A percentile compares a stretch with the other conserved stretches of the same genome.
Evolutionary conservation across 1,140 invertebrate genomes (phyloP).

Genomic region (Magallana ariakensis): DNA sequence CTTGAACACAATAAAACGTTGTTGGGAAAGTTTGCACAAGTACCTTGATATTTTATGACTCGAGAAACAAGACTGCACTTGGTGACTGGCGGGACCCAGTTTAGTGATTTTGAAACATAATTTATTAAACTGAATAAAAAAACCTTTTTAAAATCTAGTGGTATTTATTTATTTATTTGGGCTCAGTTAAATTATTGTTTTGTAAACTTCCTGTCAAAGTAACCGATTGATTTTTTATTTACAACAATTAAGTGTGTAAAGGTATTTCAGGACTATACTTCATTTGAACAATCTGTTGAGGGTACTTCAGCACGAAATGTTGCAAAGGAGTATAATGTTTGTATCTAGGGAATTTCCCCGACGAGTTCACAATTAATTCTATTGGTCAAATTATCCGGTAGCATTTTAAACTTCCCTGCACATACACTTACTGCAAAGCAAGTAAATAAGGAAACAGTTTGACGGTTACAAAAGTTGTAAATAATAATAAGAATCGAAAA

Average conservation of each 20-base stretch:
- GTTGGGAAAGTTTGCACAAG: constrained; percentile 7
- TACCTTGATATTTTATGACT: not conserved
- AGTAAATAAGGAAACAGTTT: constrained; percentile 28
- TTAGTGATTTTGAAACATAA: no score
- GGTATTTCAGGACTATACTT: no score
- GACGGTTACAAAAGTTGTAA: no score
- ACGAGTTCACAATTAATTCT: not conserved
- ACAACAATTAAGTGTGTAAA: no score
- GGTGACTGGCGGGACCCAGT: constrained; percentile 1
- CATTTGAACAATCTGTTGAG: not conserved
- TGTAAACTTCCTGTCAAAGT: no score
- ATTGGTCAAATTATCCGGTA: constrained; percentile 3
- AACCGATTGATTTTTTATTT: no score
- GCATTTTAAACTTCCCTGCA: constrained; percentile 26
- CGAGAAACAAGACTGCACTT: not conserved
- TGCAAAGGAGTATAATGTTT: not conserved
- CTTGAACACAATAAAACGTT: not conserved
- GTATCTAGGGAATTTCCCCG: not conserved
- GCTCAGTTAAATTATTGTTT: no score
- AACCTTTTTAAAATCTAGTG: no score
- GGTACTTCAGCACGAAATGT: not conserved
- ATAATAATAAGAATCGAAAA: no score
- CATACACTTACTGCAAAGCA: not conserved
- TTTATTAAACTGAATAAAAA: no score
- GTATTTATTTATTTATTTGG: no score